These are phyloP conservation scores for Ardeotis arabs DNA, from an alignment of 2,113 vertebrate species.

Conservation along the genomic window DNA sequence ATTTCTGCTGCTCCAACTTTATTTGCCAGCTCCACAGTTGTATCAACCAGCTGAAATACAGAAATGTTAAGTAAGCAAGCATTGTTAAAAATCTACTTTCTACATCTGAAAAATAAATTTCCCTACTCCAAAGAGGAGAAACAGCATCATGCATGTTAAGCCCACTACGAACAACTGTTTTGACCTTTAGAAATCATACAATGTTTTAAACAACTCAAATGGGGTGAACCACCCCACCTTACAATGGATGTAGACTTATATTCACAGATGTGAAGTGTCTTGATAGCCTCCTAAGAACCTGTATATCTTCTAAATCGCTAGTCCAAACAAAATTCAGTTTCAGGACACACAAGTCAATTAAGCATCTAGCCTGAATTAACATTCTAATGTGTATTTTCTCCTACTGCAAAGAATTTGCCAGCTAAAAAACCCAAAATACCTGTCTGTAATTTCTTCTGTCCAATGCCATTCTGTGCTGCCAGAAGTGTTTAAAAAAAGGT, in stretches of 20 bases:
- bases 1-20: constrained; percentile 99
- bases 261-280: not conserved
- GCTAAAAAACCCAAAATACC: constrained; percentile 62
- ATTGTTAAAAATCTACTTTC: not conserved
- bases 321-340: not conserved
- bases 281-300: not conserved
- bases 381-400: not conserved
- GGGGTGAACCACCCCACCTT: not conserved
- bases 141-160: not conserved
- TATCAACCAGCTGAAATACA: constrained; percentile 89
- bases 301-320: not conserved
- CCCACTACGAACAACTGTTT: rapidly evolving
- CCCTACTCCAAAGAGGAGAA: not conserved
- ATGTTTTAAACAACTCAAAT: not conserved
- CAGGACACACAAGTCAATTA: not conserved
- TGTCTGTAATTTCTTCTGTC: constrained; percentile 99
- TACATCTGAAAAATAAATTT: not conserved
- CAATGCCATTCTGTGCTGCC: constrained; percentile 98
- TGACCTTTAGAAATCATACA: not conserved
- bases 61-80: not conserved
- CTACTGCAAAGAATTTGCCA: not conserved
- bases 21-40: constrained; percentile 97
- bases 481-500: constrained; percentile 99
- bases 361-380: not conserved
- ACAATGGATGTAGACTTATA: not conserved